A percentile compares a stretch with the other conserved stretches of the same genome.
These are phyloP conservation scores for Mimumesa dahlbomi DNA, from an alignment of 2,888 invertebrate species.

Conservation along the genomic window DNA sequence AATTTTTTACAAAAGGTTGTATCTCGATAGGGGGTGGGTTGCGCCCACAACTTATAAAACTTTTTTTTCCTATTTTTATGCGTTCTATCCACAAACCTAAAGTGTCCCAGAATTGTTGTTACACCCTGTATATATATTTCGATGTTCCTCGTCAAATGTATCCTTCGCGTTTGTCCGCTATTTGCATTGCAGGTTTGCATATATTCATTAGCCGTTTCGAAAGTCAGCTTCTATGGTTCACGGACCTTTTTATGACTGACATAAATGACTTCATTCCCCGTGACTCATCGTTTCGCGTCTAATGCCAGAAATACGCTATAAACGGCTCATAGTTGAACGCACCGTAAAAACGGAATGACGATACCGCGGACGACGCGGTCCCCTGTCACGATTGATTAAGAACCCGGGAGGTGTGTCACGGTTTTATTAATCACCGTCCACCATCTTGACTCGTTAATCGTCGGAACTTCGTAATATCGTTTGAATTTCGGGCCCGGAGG, in stretches of 20 bases:
- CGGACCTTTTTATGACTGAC: constrained; percentile 39
- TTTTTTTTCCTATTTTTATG: no score
- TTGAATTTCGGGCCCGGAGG: not conserved
- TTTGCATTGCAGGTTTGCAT: constrained; percentile 17
- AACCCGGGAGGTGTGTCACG: not conserved
- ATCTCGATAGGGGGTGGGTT: no score
- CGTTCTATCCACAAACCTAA: no score
- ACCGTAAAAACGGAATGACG: constrained; percentile 2
- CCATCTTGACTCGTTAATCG: constrained; percentile 1
- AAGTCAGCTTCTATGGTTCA: constrained; percentile 44
- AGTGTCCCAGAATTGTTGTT: no score
- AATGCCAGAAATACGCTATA: constrained; percentile 6
- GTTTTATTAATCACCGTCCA: constrained; percentile 4
- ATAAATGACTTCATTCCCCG: constrained; percentile 46
- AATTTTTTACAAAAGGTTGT: no score
- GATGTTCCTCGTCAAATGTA: not conserved
- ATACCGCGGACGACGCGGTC: not conserved
- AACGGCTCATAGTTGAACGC: constrained; percentile 2
- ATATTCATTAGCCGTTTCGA: constrained; percentile 53
- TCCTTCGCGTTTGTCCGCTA: constrained; percentile 2
- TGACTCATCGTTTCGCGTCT: constrained; percentile 52
- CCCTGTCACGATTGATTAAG: not conserved
- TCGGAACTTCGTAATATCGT: not conserved
- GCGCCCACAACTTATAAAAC: no score
- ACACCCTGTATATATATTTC: no score